Conservation (phyloP, 2,113 vertebrate genomes). For the Lophochroa leadbeateri region DNA sequence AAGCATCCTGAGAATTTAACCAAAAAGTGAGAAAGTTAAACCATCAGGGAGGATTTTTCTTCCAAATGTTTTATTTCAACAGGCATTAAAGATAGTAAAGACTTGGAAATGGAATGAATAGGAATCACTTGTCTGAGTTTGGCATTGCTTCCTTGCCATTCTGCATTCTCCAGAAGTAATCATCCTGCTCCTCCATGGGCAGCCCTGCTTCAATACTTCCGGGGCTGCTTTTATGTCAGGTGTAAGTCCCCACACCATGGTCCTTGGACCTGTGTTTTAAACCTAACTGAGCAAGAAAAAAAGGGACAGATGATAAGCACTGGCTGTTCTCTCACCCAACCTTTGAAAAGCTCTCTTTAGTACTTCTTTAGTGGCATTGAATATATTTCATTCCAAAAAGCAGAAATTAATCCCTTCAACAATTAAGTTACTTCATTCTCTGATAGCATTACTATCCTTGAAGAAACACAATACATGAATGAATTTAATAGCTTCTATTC, state of each 20-base stretch:
- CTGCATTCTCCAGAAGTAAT: background rate
- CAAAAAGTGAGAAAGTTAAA: background rate
- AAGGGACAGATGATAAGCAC: background rate
- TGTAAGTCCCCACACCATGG: background rate
- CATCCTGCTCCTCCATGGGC: background rate
- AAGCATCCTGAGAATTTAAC: background rate
- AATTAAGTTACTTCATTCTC: background rate
- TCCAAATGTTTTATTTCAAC: background rate
- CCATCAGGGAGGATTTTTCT: background rate
- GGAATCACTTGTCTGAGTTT: background rate
- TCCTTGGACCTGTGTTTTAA: background rate
- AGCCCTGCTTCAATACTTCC: background rate
- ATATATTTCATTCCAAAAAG: background rate
- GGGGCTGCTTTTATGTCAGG: background rate
- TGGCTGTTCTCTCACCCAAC: background rate
- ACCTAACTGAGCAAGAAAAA: background rate
- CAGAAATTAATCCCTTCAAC: constrained; percentile 1
- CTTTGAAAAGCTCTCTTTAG: background rate
- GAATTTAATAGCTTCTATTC: background rate
- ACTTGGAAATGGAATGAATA: background rate
- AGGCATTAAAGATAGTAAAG: background rate
- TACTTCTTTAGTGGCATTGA: background rate
- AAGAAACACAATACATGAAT: background rate
- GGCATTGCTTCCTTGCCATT: background rate
- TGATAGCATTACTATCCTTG: background rate